Base-by-base conservation (phyloP, 2,888 invertebrate species). In the Nineta flava region DNA sequence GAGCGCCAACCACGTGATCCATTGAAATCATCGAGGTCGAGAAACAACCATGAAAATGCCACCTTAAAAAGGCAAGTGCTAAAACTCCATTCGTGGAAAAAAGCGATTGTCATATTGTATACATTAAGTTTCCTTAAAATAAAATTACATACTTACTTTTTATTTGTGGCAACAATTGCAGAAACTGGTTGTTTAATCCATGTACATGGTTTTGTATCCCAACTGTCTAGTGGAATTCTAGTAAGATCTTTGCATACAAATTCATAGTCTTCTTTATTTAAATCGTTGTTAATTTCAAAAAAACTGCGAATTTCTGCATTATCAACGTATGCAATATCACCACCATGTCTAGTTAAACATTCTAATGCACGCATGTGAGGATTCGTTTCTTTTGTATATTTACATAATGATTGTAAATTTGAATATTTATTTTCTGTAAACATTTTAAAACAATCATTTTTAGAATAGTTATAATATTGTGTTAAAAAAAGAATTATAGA, bases 121-220 rank as follows among this genome's bases (percentile, higher is more conserved):
- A n/a, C n/a, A n/a, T n/a, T n/a, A n/a, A n/a, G n/a, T n/a, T n/a
- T n/a, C n/a, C n/a, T n/a, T n/a, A n/a, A n/a, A n/a, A n/a, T n/a
- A n/a, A n/a, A n/a, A n/a, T n/a, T n/a, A 15, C 40, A 38, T 4
- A 53, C 59, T 53, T 60, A 77, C 77, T 64, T 63, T 52, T 7
- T 26, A 26, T 26, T 26, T 5, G 63, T 62, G n/a, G 73, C 62
- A 0, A 76, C 67, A 1, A 79, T 62, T 1, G 70, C 67, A 2
- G 64, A 62, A 77, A 77, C 78, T 0, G 77, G 78, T 55, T 79
- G 79, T 38, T 63, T 66, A 5, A 76, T 63, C 68, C 78, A 72
- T 10, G 73, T 61, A 57, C 79, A 79, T 1, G 77, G 74, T 19
- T 21, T 17, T 13, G 2, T n/a, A 12, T 17, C 19, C 26, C 26